Conservation (phyloP, 2,797 vertebrate species). For the Hafferia zeledoni region DNA sequence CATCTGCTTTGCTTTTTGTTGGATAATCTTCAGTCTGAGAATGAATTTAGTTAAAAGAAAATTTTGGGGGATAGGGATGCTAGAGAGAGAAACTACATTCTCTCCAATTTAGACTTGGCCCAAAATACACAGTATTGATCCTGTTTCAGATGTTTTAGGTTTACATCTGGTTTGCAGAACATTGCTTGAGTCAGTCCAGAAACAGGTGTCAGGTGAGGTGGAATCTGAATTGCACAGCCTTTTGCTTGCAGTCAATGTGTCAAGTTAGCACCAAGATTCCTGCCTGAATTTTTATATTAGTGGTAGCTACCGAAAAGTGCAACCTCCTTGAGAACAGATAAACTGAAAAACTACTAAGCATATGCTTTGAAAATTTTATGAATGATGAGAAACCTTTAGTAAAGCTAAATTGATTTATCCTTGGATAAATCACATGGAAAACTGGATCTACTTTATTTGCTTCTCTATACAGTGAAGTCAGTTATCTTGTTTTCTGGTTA, state of each 20-base stretch:
- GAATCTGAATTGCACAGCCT: neutral
- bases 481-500: neutral
- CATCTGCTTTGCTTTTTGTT: neutral
- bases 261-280: neutral
- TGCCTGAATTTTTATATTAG: neutral
- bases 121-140: neutral
- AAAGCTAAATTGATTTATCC: neutral
- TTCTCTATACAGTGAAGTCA: neutral
- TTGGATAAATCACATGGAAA: neutral
- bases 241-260: neutral
- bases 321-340: neutral
- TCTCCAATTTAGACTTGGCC: neutral
- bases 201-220: neutral
- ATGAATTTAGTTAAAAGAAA: neutral
- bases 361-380: neutral
- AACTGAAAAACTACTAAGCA: neutral
- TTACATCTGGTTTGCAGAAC: neutral
- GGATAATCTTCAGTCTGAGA: neutral
- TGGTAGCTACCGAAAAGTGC: neutral
- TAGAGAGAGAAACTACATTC: neutral
- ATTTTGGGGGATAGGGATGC: fast-evolving
- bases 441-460: neutral
- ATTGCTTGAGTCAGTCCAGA: neutral
- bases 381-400: neutral
- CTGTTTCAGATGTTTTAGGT: neutral